Evolutionary conservation across 2,113 vertebrate species (phyloP), one percentile per base, ranked within the genome.

Genomic region (Eidolon helvum): DNA sequence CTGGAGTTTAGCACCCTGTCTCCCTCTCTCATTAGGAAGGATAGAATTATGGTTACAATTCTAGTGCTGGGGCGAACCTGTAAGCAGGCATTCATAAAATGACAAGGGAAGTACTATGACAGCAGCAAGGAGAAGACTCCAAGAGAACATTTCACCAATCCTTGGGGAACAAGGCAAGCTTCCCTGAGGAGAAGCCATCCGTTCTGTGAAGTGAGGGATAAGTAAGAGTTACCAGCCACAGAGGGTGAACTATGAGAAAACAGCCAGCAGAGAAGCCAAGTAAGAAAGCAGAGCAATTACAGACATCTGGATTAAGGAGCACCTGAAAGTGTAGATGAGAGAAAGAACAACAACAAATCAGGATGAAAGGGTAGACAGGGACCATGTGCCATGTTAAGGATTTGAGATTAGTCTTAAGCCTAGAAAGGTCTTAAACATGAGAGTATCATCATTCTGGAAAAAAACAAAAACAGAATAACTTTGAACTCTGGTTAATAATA

Each of bases 131-230:
- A 0, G 11, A 63, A 71, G 33, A 59, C 45, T 15, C 59, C 14
- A 15, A 55, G 35, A 61, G 18, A 69, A 43, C 0, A 10, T 22
- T 68, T 90, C 66, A 30, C 61, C 74, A 40, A 19, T 14, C 45
- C 26, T 0, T 7, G 11, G 5, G 7, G 3, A 16, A 26, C 18
- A 61, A 33, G 0, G 8, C 10, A 19, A 75, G 5, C 30, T 53
- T 28, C 65, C 63, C 59, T 18, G 12, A 75, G 4, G 21, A 14
- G 48, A 65, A 75, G 22, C 59, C 14, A 19, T 59, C 40, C 0
- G 8, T 80, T 69, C 66, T n/a, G 14, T 16, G 21, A 86, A 61
- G 16, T n/a, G 22, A 92, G 61, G 61, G 26, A 2, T 53, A 48
- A 18, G 11, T 24, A 43, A 71, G 50, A 55, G 12, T 77, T 38